Percentiles rank a stretch among this genome's conserved stretches.
These are phyloP conservation scores for Diadema setosum DNA, from an alignment of 35 echinoderm and acorn worm genomes.

Conservation along the genomic window DNA sequence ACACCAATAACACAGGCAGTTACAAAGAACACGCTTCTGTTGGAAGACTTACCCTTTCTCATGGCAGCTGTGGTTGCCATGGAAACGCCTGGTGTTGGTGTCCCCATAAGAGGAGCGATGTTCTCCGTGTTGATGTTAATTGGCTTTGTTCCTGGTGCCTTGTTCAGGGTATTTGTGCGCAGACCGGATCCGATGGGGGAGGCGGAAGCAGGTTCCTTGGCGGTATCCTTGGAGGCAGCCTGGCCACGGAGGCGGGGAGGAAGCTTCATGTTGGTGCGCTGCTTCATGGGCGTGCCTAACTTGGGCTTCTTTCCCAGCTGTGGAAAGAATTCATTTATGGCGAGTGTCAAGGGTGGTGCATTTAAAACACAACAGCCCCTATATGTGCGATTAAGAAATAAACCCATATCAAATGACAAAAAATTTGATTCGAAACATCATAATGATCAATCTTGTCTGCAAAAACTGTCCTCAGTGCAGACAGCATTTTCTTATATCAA, in stretches of 20 bases:
- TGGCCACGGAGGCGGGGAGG: slow-evolving; percentile 52
- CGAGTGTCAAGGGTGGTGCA: too few relatives aligned
- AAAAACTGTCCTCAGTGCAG: too few relatives aligned
- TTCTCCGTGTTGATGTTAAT: not conserved
- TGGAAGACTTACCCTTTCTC: slow-evolving; percentile 13
- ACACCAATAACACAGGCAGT: too few relatives aligned
- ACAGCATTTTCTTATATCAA: too few relatives aligned
- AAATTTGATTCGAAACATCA: too few relatives aligned
- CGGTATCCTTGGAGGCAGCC: not conserved
- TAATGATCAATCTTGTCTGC: too few relatives aligned
- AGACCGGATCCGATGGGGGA: not conserved
- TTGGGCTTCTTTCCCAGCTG: slow-evolving; percentile 82
- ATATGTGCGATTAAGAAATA: too few relatives aligned
- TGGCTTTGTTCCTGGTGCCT: slow-evolving; percentile 45
- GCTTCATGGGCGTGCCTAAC: slow-evolving; percentile 58
- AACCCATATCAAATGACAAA: too few relatives aligned
- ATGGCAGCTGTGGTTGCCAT: slow-evolving; percentile 1
- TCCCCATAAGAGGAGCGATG: slow-evolving; percentile 10
- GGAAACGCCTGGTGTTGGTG: not conserved
- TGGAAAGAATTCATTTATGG: too few relatives aligned
- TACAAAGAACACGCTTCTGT: too few relatives aligned
- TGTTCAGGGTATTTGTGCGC: slow-evolving; percentile 13
- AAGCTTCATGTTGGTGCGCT: slow-evolving; percentile 30
- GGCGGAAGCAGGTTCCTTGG: not conserved
- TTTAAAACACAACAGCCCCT: too few relatives aligned